phyloP scores from a whole-genome alignment of 2,797 vertebrate species.

The Pelochelys cantorii region DNA sequence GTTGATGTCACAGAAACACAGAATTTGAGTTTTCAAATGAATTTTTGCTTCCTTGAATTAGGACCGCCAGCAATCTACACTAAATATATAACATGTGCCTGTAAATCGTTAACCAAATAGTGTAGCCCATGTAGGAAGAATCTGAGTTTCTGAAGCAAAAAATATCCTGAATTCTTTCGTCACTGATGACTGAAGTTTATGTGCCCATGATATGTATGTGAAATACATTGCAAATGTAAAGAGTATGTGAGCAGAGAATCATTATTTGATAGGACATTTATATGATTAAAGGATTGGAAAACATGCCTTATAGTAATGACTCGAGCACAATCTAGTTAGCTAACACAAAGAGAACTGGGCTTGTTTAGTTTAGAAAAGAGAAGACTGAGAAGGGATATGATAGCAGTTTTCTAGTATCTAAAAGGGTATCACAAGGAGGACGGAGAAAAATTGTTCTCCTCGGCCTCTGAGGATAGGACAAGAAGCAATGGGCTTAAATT shows the following conservation, averaged over 20 bases:
- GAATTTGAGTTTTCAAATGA: not conserved
- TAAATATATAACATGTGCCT: not conserved
- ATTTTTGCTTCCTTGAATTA: not conserved
- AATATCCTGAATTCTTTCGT: not conserved
- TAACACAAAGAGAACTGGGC: not conserved
- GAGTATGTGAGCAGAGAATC: not conserved
- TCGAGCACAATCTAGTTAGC: not conserved
- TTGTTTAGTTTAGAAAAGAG: too few relatives aligned
- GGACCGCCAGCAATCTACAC: not conserved
- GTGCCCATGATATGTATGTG: not conserved
- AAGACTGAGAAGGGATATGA: too few relatives aligned
- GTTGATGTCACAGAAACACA: not conserved
- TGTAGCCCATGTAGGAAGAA: not conserved
- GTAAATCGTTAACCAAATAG: accelerated
- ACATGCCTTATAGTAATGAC: not conserved
- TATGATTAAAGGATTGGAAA: not conserved
- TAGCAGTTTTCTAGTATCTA: too few relatives aligned
- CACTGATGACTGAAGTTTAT: not conserved
- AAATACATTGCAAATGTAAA: not conserved
- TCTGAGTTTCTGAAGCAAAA: not conserved
- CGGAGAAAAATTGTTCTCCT: too few relatives aligned
- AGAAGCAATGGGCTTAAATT: too few relatives aligned
- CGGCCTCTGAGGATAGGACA: too few relatives aligned
- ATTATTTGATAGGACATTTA: not conserved
- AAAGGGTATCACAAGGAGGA: too few relatives aligned